phyloP scores from a whole-genome alignment of 1,140 invertebrate species.

The Trachelipus rathkii region DNA sequence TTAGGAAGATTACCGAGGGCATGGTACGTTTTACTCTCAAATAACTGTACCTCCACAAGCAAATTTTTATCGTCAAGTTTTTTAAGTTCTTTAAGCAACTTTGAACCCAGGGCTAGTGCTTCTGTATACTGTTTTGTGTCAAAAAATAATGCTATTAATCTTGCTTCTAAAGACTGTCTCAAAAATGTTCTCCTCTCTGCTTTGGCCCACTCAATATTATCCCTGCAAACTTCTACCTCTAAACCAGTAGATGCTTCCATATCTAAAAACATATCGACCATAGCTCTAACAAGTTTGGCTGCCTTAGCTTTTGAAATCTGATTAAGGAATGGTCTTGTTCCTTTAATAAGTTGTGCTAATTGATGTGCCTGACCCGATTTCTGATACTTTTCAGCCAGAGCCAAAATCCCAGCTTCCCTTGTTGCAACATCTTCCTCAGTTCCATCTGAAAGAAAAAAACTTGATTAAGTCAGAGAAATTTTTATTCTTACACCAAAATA shows the following conservation, averaged over 20 bases:
- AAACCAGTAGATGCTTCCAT: slow-evolving; percentile 89
- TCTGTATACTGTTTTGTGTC: slow-evolving; percentile 86
- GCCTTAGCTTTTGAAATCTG: slow-evolving; percentile 98
- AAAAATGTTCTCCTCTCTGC: slow-evolving; percentile 95
- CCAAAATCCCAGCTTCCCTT: slow-evolving; percentile 84
- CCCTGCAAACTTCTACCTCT: slow-evolving; percentile 70
- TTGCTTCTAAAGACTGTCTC: slow-evolving; percentile 88
- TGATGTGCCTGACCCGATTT: slow-evolving; percentile 90
- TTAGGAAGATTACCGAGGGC: slow-evolving; percentile 94
- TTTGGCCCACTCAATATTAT: slow-evolving; percentile 99
- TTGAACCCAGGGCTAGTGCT: slow-evolving; percentile 74
- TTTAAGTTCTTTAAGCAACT: slow-evolving; percentile 88
- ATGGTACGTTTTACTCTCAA: slow-evolving; percentile 99
- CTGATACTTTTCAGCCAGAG: slow-evolving; percentile 82
- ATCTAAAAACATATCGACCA: slow-evolving; percentile 97
- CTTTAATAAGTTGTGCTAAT: slow-evolving; percentile 86
- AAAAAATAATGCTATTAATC: slow-evolving; percentile 89
- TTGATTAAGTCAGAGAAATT: too few species aligned
- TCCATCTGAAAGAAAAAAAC: slow-evolving; percentile 57
- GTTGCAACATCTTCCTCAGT: slow-evolving; percentile 80
- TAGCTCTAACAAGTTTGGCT: slow-evolving; percentile 89
- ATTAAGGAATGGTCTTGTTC: slow-evolving; percentile 83
- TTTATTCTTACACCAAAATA: too few species aligned
- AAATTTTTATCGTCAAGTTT: slow-evolving; percentile 99
- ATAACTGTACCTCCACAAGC: slow-evolving; percentile 88